Evolutionary conservation across 2,113 vertebrate genomes (phyloP), one percentile per base, ranked within the genome.

Genomic region (Numida meleagris): DNA sequence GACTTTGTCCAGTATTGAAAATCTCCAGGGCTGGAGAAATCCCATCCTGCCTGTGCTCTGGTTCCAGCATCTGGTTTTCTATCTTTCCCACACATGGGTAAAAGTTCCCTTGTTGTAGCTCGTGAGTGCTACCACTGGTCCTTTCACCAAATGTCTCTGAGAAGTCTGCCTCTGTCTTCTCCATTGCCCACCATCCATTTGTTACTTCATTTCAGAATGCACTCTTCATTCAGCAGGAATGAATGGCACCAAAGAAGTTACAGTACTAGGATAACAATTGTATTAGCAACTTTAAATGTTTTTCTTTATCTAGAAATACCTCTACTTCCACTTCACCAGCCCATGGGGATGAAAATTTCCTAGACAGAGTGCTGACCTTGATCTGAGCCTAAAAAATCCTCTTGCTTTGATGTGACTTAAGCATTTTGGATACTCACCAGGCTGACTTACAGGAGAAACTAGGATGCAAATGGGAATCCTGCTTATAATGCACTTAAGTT

Each of bases 81-180:
- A 2, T 25, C 89, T 84, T 61, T 46, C 25, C 50, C 10, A 6
- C 10, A 23, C 7, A 8, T 38, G 16, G 4, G 9, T 61, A 21
- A 34, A 83, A 88, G 93, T 34, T 86, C 20, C n/a, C 68, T 43
- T 42, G 9, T 20, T 55, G n/a, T 31, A 79, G 3, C 62, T 36
- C 48, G 31, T 63, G 63, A 53, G 31, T 82, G 15, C 13, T 59
- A 7, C 7, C n/a, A 25, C 36, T 40, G 63, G 4, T 53, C n/a
- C 15, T 33, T 3, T 48, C 62, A 16, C 0, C 0, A 1, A 17
- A 61, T 5, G 2, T 20, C 6, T 82, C 55, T 33, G 12, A 38
- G 7, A 86, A 77, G 12, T 16, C 62, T 55, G 15, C 20, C 50
- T 42, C 1, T 19, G 15, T 73, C 45, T 83, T 34, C 65, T 66